These are phyloP conservation scores for Bimastos eiseni DNA, from an alignment of 2,888 invertebrate genomes.

Conservation along the genomic window DNA sequence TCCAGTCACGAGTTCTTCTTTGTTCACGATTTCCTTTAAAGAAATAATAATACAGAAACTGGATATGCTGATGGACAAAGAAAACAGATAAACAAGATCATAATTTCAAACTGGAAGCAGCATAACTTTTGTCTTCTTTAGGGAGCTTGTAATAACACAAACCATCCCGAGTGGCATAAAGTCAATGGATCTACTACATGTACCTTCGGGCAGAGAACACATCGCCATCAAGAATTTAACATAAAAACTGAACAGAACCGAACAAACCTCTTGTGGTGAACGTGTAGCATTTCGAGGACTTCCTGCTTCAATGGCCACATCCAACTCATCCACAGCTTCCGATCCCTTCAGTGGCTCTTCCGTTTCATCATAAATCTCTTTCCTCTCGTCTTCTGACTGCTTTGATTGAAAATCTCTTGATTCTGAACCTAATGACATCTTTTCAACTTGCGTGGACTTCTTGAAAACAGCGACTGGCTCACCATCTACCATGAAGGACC, in stretches of 20 bases:
- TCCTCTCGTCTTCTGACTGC: slow-evolving; percentile 18
- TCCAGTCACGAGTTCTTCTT: background rate
- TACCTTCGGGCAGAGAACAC: background rate
- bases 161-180: no score
- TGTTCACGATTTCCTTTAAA: background rate
- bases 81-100: background rate
- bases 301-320: slow-evolving; percentile 36
- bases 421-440: background rate
- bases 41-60: background rate
- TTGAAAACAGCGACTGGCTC: slow-evolving; percentile 50
- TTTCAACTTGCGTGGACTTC: slow-evolving; percentile 34
- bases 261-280: background rate
- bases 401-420: background rate
- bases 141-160: background rate
- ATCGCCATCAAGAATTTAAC: background rate
- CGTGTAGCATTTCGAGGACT: background rate
- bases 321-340: slow-evolving; percentile 29
- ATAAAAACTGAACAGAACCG: background rate
- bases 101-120: background rate
- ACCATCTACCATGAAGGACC: slow-evolving; percentile 60
- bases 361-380: slow-evolving; percentile 14
- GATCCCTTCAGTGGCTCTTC: slow-evolving; percentile 23
- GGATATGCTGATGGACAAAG: background rate
- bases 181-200: no score
- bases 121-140: background rate